Percentiles rank a stretch among this genome's conserved stretches.
Evolutionary conservation across 1,140 invertebrate genomes (phyloP).

Genomic region (Adoxophyes honmai): DNA sequence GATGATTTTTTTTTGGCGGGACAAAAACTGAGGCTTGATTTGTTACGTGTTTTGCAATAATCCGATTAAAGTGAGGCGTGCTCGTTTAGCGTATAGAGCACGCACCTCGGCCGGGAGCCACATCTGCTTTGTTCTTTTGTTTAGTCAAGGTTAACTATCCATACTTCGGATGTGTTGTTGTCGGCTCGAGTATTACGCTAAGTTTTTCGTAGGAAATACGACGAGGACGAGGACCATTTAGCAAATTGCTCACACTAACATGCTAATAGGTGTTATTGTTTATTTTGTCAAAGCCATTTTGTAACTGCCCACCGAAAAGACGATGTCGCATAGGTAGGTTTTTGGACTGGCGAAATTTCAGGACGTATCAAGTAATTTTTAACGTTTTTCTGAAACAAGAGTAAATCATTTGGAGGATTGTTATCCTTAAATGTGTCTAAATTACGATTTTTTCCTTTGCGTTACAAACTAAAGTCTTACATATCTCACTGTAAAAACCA

Average conservation of each 20-base stretch:
- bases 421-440: no score
- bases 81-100: constrained; percentile 20
- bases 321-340: background rate
- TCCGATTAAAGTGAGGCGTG: constrained; percentile 15
- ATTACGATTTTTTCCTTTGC: no score
- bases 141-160: constrained; percentile 33
- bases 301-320: background rate
- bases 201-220: background rate
- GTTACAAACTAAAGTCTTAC: no score
- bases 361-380: no score
- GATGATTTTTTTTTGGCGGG: no score
- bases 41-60: background rate
- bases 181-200: background rate
- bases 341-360: no score
- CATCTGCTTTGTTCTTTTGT: constrained; percentile 45
- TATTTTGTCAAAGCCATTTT: constrained; percentile 1
- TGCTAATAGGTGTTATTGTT: background rate
- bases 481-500: no score
- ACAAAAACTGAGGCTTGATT: background rate
- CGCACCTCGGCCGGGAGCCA: constrained; percentile 22
- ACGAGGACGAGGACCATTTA: background rate
- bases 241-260: background rate
- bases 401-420: no score
- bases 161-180: constrained; percentile 11
- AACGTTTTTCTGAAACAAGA: no score